Evolutionary conservation across 2,888 invertebrate genomes (phyloP), one percentile per base, ranked within the genome.

Genomic region (Cerastis leucographa): DNA sequence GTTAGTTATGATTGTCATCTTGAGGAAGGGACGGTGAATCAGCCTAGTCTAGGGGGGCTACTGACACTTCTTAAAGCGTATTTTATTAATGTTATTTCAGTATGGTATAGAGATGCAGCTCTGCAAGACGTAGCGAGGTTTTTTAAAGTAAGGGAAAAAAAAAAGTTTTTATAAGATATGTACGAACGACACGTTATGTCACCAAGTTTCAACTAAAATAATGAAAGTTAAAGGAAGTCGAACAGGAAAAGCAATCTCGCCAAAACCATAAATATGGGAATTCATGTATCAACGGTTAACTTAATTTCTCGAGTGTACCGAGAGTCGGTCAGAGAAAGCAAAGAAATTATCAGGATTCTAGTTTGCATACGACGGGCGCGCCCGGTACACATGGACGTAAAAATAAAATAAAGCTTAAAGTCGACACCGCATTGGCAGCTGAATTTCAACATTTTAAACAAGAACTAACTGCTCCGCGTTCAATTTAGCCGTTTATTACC

Each of bases 261-360:
- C 70, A 81, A 73, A 67, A 62, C 46, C 62, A 56, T 80, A 77
- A 80, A 82, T 59, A 86, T 79, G 67, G 67, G 76, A 82, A 71
- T 77, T 72, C 76, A 76, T 61, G 76, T 76, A 82, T 71, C 56
- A 80, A 80, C 87, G 73, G 85, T 83, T 83, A 80, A 49, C 56
- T 82, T 70, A 69, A 83, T 85, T 82, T 80, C 78, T 80, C 78
- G 56, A 69, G 62, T 35, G 77, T 74, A 83, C 84, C 14, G 70
- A 80, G 76, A 87, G 80, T 88, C 72, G 89, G 88, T 85, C 88
- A 85, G 87, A 85, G 88, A 88, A 88, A 88, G 88, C 83, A 81
- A 88, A 80, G 74, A 88, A 88, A 85, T 86, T 78, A 87, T 87
- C 74, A 88, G 83, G 87, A 87, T 86, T 64, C 89, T 87, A 87